These are phyloP conservation scores for Atrina japonica DNA, from an alignment of 2,888 invertebrate genomes.

Conservation along the genomic window DNA sequence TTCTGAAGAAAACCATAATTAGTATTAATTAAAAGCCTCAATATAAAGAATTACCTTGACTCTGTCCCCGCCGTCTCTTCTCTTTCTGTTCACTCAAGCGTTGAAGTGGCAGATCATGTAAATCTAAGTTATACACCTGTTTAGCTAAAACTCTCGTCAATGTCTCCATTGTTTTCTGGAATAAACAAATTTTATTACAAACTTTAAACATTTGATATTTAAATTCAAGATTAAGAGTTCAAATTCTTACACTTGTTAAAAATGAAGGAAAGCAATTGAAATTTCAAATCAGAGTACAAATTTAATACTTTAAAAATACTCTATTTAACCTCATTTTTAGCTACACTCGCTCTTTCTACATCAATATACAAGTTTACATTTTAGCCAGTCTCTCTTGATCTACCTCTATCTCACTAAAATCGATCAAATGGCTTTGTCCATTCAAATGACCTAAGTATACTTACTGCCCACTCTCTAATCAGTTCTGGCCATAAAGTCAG, in stretches of 20 bases:
- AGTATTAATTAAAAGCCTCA: too few species aligned
- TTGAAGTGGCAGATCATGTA: slow-evolving; percentile 92
- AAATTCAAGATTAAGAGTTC: neutral
- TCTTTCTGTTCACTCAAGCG: slow-evolving; percentile 89
- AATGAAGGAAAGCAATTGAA: too few species aligned
- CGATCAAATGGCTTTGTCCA: too few species aligned
- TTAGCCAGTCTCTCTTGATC: too few species aligned
- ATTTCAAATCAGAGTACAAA: too few species aligned
- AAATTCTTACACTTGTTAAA: neutral
- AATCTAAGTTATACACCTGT: slow-evolving; percentile 96
- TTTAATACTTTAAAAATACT: too few species aligned
- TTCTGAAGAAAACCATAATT: too few species aligned
- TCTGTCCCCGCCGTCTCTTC: slow-evolving; percentile 82
- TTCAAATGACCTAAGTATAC: too few species aligned
- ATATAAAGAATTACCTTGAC: too few species aligned
- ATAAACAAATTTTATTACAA: slow-evolving; percentile 10
- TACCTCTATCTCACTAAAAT: too few species aligned
- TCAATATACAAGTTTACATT: neutral
- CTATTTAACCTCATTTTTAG: too few species aligned
- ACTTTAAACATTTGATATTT: too few species aligned
- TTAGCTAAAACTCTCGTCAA: slow-evolving; percentile 95
- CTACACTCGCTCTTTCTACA: neutral
- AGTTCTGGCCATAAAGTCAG: slow-evolving; percentile 97
- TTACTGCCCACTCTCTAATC: slow-evolving; percentile 96
- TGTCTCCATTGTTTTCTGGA: slow-evolving; percentile 88